A percentile compares a stretch with the other conserved stretches of the same genome.
Evolutionary conservation across 2,888 invertebrate genomes (phyloP).

Genomic region (Dolomedes plantarius): DNA sequence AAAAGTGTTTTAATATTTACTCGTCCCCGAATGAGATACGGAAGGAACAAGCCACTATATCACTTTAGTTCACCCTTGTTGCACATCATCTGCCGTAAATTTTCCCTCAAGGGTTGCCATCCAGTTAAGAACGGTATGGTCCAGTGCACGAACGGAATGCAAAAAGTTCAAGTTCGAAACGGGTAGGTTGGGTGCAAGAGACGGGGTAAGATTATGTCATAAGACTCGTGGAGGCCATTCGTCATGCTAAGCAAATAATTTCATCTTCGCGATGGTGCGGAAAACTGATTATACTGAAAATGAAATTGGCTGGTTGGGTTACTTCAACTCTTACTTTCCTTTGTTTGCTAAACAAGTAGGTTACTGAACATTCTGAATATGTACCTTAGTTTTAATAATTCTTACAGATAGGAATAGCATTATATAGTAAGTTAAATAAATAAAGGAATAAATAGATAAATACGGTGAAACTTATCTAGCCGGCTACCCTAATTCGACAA

Average conservation of each 20-base stretch:
- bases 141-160: background rate
- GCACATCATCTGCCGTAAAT: constrained; percentile 3
- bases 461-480: no score
- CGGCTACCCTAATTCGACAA: no score
- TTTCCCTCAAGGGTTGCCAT: background rate
- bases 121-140: background rate
- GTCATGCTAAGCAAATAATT: no score
- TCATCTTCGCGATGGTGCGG: no score
- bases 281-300: background rate
- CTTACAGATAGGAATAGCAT: no score
- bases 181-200: background rate
- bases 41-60: background rate
- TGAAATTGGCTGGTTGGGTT: background rate
- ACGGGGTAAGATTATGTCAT: background rate
- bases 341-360: no score
- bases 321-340: no score
- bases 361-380: no score
- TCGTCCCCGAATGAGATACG: background rate
- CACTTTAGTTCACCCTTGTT: constrained; percentile 3
- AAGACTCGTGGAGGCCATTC: no score
- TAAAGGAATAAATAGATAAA: no score
- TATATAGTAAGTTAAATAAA: no score
- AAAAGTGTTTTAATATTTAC: background rate
- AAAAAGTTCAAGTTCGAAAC: background rate
- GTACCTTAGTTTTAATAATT: no score